Evolutionary conservation across 2,888 invertebrate genomes (phyloP).

Genomic region (Isoperla grammatica): DNA sequence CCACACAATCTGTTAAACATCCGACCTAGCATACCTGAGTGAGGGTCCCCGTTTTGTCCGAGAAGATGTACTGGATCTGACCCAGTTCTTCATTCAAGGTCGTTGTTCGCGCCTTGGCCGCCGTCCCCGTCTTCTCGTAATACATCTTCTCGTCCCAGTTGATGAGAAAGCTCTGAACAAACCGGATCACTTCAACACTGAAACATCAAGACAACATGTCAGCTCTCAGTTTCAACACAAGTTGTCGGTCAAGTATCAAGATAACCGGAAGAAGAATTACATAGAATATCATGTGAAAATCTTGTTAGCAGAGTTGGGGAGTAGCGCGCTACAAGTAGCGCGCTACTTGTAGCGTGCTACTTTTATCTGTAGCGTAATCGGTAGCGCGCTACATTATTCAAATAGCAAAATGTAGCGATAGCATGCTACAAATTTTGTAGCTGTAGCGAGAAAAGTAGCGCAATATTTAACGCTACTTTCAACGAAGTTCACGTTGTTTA

Average conservation of each 20-base stretch:
- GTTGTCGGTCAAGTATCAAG: neutral
- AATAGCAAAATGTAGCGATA: too few relatives aligned
- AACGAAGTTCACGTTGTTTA: too few relatives aligned
- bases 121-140: conserved; percentile 80
- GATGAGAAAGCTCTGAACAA: conserved; percentile 96
- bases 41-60: conserved; percentile 98
- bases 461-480: too few relatives aligned
- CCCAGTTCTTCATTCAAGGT: conserved; percentile 98
- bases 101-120: conserved; percentile 94
- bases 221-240: neutral
- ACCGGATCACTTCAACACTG: conserved; percentile 85
- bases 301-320: too few relatives aligned
- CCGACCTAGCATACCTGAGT: conserved; percentile 73
- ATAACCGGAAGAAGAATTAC: neutral
- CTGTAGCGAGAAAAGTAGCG: too few relatives aligned
- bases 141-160: conserved; percentile 99
- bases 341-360: too few relatives aligned
- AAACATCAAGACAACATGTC: conserved; percentile 27
- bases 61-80: conserved; percentile 98
- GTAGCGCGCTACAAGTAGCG: too few relatives aligned
- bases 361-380: too few relatives aligned
- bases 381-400: too few relatives aligned
- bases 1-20: too few relatives aligned
- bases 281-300: too few relatives aligned
- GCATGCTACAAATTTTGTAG: too few relatives aligned